Evolutionary conservation across 2,113 vertebrate genomes (phyloP), one percentile per base, ranked within the genome.

Genomic region (Phaethornis superciliosus): DNA sequence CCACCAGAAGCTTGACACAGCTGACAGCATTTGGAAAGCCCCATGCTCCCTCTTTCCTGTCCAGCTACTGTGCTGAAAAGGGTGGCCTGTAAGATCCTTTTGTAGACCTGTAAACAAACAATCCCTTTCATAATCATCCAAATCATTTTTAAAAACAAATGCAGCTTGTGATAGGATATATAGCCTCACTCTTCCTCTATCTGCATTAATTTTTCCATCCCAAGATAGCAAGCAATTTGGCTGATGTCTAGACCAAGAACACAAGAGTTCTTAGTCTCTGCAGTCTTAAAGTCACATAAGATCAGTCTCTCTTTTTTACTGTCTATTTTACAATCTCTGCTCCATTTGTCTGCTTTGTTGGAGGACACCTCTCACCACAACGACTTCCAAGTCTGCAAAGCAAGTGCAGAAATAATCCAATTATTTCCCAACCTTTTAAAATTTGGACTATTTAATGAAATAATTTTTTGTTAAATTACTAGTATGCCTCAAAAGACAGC

Each of bases 91-190:
- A 80, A 96, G 71, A 92, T 58, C 68, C 76, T 91, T 96, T 95
- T 93, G 92, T 94, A 75, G 91, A 81, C 40, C 68, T 95, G 54
- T 68, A 95, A 96, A 96, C 90, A 97, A 96, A 87, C 58, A 95
- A 93, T 81, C 89, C 32, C 74, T 93, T 96, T 97, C 83, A 91
- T 71, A 68, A 90, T 94, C 30, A 77, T 87, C 44, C 62, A 60
- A 77, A 85, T 94, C 1, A 72, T 91, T 94, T 92, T 87, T 30
- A 91, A 80, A 96, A 94, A 96, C 72, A 95, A 97, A 84, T 64
- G 52, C 33, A 89, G 88, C 12, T n/a, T 96, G 58, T 90, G 51
- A 95, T 82, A 46, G 55, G 49, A 71, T 88, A 95, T 74, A 94
- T 22, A 91, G 91, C 74, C 63, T 83, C 69, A 68, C 83, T 83